These are phyloP conservation scores for Glaucomys volans DNA, from an alignment of 2,113 vertebrate species.

Conservation along the genomic window DNA sequence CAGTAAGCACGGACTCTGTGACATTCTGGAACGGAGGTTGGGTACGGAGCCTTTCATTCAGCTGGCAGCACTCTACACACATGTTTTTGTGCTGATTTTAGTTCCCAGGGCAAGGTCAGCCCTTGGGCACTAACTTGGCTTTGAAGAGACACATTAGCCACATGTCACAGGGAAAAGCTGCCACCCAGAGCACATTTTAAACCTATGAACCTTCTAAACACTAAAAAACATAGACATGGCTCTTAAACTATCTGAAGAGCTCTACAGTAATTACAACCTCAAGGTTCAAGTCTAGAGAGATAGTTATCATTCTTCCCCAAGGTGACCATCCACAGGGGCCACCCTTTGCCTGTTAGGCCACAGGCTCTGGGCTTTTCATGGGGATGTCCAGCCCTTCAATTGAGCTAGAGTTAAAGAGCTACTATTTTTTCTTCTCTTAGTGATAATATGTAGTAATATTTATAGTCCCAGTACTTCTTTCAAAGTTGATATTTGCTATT, in stretches of 20 bases:
- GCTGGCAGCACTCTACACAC: neutral
- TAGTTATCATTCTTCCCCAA: neutral
- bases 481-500: slow-evolving; percentile 13
- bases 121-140: neutral
- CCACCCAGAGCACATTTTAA: neutral
- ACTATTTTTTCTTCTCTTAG: neutral
- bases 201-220: neutral
- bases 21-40: neutral
- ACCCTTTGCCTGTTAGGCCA: neutral
- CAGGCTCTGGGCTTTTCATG: neutral
- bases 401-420: neutral
- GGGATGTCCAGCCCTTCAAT: neutral
- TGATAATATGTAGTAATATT: neutral
- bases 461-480: neutral
- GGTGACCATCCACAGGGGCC: neutral
- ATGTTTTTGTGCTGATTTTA: neutral
- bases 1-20: neutral
- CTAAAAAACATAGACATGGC: neutral
- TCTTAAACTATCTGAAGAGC: neutral
- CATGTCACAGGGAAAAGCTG: neutral
- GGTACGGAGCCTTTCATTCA: neutral
- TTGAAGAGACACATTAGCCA: neutral
- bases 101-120: neutral
- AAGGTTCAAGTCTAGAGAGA: neutral
- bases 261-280: neutral